These are phyloP conservation scores for Hirundichthys speculiger DNA, from an alignment of 2,113 vertebrate species.

Conservation along the genomic window DNA sequence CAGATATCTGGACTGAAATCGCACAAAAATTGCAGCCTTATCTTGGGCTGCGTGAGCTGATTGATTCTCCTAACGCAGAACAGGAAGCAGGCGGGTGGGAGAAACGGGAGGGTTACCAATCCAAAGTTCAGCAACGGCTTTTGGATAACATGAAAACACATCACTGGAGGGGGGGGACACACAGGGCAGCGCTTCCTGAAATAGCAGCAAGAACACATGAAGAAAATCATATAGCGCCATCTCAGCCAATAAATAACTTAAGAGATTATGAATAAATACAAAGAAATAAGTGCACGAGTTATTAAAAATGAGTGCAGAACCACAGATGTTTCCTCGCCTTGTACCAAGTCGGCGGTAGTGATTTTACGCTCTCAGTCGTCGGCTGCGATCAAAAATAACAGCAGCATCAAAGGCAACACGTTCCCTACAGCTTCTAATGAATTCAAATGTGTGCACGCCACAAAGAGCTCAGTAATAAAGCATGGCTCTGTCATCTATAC, in stretches of 20 bases:
- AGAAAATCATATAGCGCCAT: no score
- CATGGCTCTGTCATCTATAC: conserved; percentile 2
- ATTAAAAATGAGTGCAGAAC: background rate
- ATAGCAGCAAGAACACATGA: background rate
- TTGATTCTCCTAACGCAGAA: no score
- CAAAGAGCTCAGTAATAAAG: conserved; percentile 17
- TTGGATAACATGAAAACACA: no score
- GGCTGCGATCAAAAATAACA: conserved; percentile 14
- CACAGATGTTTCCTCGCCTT: background rate
- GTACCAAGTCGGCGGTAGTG: background rate
- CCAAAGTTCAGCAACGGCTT: conserved; percentile 34
- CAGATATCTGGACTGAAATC: background rate
- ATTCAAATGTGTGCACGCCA: conserved; percentile 17
- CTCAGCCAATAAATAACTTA: background rate
- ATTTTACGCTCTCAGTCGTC: background rate
- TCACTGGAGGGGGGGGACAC: background rate
- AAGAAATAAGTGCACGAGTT: background rate
- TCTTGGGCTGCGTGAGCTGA: background rate
- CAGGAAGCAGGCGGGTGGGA: conserved; percentile 10
- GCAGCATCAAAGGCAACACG: conserved; percentile 14
- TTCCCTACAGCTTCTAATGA: background rate
- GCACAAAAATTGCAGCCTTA: background rate
- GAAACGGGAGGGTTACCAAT: conserved; percentile 5
- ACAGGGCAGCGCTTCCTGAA: background rate
- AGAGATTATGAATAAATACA: background rate